A percentile compares a stretch with the other conserved stretches of the same genome.
Conservation (phyloP, 1,140 invertebrate genomes). For the Aleiodes sp. region DNA sequence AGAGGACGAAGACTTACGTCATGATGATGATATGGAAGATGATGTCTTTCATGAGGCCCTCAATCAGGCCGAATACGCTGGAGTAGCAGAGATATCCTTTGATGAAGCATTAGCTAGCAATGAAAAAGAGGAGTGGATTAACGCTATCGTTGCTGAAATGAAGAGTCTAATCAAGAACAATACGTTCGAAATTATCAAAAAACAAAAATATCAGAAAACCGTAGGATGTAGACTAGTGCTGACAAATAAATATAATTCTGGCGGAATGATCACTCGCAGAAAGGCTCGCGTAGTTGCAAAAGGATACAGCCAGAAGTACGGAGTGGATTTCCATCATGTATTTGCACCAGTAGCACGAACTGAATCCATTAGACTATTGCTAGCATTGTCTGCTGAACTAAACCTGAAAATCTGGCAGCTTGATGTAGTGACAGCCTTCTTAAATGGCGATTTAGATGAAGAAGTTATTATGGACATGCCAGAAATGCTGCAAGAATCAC, state of each 20-base stretch:
- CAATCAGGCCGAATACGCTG: neutral
- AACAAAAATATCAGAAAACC: conserved; percentile 27
- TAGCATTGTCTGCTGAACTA: conserved; percentile 35
- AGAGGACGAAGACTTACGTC: neutral
- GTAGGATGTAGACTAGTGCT: conserved; percentile 39
- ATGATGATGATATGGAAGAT: neutral
- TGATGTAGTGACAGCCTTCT: conserved; percentile 54
- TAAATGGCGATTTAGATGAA: conserved; percentile 51
- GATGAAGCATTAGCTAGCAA: conserved; percentile 13
- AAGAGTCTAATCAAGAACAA: conserved; percentile 34
- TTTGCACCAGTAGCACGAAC: conserved; percentile 41
- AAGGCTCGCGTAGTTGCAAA: conserved; percentile 41
- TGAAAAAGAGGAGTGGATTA: conserved; percentile 19
- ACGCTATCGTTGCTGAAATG: conserved; percentile 32
- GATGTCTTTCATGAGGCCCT: neutral
- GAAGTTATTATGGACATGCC: conserved; percentile 51
- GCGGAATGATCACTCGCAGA: conserved; percentile 29
- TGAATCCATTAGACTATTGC: conserved; percentile 36
- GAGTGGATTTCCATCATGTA: conserved; percentile 32
- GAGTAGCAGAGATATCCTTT: neutral
- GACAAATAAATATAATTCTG: conserved; percentile 28
- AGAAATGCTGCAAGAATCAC: conserved; percentile 37
- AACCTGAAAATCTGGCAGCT: conserved; percentile 23
- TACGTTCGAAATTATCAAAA: conserved; percentile 39
- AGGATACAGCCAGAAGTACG: conserved; percentile 38